Conservation (phyloP, 2,797 vertebrate species). For the Pelobates cultripes region DNA sequence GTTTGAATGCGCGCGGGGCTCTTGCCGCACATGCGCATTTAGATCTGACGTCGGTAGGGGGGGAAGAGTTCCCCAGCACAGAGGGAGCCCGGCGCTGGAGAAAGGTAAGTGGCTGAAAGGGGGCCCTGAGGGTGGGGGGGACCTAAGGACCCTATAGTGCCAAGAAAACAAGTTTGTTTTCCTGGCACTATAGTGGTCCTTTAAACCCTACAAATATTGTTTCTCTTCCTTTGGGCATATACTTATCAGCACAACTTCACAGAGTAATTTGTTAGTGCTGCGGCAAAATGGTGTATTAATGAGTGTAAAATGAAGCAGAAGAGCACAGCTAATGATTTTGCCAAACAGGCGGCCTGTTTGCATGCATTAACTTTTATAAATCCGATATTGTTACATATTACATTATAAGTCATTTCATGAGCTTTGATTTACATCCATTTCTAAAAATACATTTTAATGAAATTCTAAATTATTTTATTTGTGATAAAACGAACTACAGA, state of each 20-base stretch:
- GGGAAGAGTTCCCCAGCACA: no score
- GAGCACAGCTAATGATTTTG: constrained; percentile 7
- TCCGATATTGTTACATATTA: constrained; percentile 45
- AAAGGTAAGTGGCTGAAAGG: no score
- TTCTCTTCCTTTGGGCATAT: not conserved
- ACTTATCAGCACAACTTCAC: not conserved
- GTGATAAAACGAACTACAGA: not conserved
- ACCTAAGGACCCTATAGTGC: no score
- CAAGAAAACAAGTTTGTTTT: no score
- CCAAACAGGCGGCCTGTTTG: constrained; percentile 1
- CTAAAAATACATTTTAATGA: not conserved
- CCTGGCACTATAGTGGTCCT: no score
- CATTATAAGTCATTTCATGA: constrained; percentile 49
- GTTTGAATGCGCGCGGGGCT: no score
- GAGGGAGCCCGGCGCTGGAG: no score
- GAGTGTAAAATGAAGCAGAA: constrained; percentile 10
- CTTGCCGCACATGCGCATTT: no score
- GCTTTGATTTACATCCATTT: not conserved
- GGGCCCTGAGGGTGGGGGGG: no score
- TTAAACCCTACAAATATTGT: not conserved
- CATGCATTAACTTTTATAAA: constrained; percentile 39
- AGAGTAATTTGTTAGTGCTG: constrained; percentile 10
- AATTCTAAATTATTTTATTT: not conserved
- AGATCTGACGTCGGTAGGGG: no score
- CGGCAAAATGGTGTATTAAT: not conserved